Evolutionary conservation across 2,113 vertebrate species (phyloP).

Genomic region (Mastomys natalensis): DNA sequence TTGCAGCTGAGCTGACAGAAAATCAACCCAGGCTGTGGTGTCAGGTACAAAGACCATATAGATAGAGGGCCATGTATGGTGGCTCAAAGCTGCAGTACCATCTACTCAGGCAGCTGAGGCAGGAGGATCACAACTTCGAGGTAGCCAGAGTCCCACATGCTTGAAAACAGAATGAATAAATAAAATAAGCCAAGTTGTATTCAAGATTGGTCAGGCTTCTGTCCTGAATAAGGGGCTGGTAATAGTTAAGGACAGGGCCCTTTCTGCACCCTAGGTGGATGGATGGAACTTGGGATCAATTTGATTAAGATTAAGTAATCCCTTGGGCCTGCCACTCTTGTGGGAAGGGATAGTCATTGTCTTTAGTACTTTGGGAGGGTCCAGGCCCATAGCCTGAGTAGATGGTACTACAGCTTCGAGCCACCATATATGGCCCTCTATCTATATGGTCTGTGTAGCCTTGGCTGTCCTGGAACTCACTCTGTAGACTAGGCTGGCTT

Average conservation of each 20-base stretch:
- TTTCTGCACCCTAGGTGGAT: not conserved
- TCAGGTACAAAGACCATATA: conserved; percentile 60
- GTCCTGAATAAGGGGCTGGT: not conserved
- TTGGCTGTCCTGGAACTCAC: not conserved
- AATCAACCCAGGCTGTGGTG: conserved; percentile 53
- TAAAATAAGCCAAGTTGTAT: not conserved
- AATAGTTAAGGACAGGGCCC: no score
- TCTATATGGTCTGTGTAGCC: no score
- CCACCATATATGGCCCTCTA: no score
- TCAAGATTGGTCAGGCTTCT: not conserved
- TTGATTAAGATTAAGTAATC: not conserved
- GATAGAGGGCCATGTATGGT: not conserved
- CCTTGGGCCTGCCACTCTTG: not conserved
- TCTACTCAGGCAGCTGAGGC: not conserved
- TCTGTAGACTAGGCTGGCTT: not conserved
- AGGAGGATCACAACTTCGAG: not conserved
- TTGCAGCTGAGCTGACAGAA: conserved; percentile 70
- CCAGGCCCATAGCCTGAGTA: no score
- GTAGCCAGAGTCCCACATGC: not conserved
- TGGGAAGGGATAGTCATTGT: not conserved
- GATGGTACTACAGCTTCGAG: no score
- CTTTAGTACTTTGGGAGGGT: not conserved
- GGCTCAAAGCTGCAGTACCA: not conserved
- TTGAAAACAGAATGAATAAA: not conserved
- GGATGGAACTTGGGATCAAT: not conserved